Evolutionary conservation across 2,113 vertebrate genomes (phyloP), one percentile per base, ranked within the genome.

Genomic region (Coryphaenoides rupestris): DNA sequence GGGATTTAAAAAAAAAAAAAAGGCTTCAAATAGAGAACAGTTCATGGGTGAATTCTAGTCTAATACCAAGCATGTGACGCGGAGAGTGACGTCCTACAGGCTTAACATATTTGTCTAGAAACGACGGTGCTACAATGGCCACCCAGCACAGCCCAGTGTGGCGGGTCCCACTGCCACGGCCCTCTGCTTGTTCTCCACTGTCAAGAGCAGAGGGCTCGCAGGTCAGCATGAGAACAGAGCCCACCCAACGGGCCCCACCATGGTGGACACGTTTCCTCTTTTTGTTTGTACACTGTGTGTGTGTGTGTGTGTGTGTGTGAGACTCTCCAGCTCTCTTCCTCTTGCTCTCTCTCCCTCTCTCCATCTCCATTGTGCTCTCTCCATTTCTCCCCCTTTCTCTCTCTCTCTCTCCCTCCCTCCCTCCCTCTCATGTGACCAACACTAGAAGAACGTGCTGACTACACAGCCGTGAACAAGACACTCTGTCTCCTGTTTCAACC

Each of bases 401-500:
- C 24, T 17, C 24, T 49, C 52, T 21, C 62, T 9, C 16, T 58
- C 15, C 12, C 54, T 55, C 54, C 26, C 22, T 14, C 19, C 63
- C 55, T 70, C 52, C 13, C 22, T 21, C 62, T 82, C 82, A 86
- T 73, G 73, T 84, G 84, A 84, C 69, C 33, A 1, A 54, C 28
- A 60, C 69, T 67, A 60, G 58, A 73, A 67, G 28, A 77, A 86
- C 73, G 64, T 77, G 82, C 85, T 90, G 87, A 87, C 83, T 74
- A 2, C 67, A 73, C 70, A 63, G 69, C 62, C 56, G 57, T 61
- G 19, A 58, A 68, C 61, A 4, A 66, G 47, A 78, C 75, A 74
- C 70, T 60, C 26, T 10, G 73, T 78, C 67, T 81, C 71, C 72
- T 65, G 58, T 83, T 82, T 75, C 63, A 62, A 58, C 55, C 65